Base-by-base conservation (phyloP, 2,888 invertebrate species). In the Drosophila leonis region DNA sequence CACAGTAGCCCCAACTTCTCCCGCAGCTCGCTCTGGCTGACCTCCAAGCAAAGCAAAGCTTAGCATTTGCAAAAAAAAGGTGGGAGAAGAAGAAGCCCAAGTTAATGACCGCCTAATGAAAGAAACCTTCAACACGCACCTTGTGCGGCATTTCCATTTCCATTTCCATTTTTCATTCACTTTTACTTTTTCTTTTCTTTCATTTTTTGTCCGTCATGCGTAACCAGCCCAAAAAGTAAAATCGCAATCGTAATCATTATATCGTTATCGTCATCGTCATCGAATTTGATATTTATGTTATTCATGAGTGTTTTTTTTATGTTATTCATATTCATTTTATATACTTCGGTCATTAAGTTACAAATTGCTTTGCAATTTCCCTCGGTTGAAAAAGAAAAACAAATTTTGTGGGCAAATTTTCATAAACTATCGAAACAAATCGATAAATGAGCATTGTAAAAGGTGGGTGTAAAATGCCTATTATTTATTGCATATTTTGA, bases 181-280 rank as follows among this genome's bases (percentile, higher is more conserved):
- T 89, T 88, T 81, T 90, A 80, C 83, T 55, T 66, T 66, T 67
- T 29, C 18, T 35, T 29, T 39, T 24, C 7, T 39, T 1, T 29
- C 12, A 81, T 73, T 64, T 61, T 80, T 64, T 80, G 67, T 49
- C 54, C 73, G 54, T 55, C 75, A 80, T 86, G 87, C 87, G 87
- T 90, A 83, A 82, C 87, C 72, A 29, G 56, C 37, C 42, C 44
- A 67, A 61, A 61, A 52, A 46, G 59, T 56, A 55, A 63, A 33
- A 65, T 59, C 37, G 37, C 44, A n/a, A 27, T 42, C 15, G 37
- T 48, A 51, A 48, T 29, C 24, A 24, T 31, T 20, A 20, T 42
- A 72, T 56, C 48, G 31, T 35, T 12, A 63, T 63, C 66, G 44
- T 20, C 54, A 69, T 61, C 61, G 54, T 57, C 55, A 48, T 63